Conservation (phyloP, 2,888 invertebrate species). For the Choristoneura rosaceana region DNA sequence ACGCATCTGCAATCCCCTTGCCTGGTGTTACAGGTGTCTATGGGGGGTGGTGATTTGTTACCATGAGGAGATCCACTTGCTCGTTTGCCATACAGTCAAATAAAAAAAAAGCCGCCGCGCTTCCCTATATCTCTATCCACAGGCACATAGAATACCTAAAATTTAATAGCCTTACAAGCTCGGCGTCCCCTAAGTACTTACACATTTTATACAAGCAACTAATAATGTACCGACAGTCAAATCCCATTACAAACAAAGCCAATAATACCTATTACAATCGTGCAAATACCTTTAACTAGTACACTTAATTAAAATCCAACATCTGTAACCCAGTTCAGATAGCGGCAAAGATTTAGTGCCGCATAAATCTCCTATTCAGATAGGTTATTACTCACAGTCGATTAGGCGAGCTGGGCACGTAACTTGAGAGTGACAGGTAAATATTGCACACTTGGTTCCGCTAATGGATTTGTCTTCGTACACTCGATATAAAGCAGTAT, state of each 20-base stretch:
- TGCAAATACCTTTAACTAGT: constrained; percentile 14
- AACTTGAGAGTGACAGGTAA: constrained; percentile 20
- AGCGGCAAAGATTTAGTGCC: constrained; percentile 24
- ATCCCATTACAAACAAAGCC: not conserved
- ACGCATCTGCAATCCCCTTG: too few species aligned
- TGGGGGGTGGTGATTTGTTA: too few species aligned
- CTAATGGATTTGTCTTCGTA: constrained; percentile 11
- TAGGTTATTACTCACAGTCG: constrained; percentile 35
- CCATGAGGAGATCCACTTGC: too few species aligned
- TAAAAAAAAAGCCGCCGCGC: too few species aligned
- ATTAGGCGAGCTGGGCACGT: constrained; percentile 34
- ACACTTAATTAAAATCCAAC: constrained; percentile 32
- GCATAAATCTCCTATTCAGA: constrained; percentile 38
- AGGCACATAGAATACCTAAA: too few species aligned
- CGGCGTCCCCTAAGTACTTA: too few species aligned
- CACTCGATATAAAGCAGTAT: not conserved
- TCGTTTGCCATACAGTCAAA: too few species aligned
- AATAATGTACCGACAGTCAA: not conserved
- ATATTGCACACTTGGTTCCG: constrained; percentile 13
- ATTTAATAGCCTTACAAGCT: too few species aligned
- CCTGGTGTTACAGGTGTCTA: too few species aligned
- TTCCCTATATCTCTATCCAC: too few species aligned
- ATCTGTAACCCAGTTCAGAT: constrained; percentile 32
- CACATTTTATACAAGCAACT: too few species aligned
- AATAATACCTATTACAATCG: not conserved